Conservation (phyloP, 35 echinoderm and acorn worm species). For the Diadema setosum region DNA sequence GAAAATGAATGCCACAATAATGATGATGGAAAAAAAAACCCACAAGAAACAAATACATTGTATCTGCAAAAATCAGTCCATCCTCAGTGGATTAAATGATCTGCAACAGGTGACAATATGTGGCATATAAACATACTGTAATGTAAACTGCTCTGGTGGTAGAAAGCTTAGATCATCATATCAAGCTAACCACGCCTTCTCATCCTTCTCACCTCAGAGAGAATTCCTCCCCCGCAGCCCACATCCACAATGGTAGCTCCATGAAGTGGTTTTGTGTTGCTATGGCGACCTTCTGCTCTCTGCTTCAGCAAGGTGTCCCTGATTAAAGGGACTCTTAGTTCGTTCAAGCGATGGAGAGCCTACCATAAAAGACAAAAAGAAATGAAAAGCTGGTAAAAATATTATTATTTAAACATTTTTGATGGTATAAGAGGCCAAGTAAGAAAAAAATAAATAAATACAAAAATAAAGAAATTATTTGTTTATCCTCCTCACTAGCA, state of each 20-base stretch:
- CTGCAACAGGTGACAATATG: too few species aligned
- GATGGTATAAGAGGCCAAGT: neutral
- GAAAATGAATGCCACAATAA: too few species aligned
- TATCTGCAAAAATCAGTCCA: too few species aligned
- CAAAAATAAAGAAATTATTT: neutral
- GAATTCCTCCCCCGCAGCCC: slow-evolving; percentile 91
- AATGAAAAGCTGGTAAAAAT: neutral
- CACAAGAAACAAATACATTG: too few species aligned
- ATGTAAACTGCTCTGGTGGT: too few species aligned
- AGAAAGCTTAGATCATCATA: too few species aligned
- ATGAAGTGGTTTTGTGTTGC: slow-evolving; percentile 37
- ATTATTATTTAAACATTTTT: neutral
- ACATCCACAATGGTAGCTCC: slow-evolving; percentile 81
- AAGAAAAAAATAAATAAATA: neutral
- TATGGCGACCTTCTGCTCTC: neutral
- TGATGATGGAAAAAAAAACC: too few species aligned
- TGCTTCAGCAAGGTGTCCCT: slow-evolving; percentile 50
- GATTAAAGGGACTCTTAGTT: slow-evolving; percentile 80
- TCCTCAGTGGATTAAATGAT: too few species aligned
- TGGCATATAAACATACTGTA: too few species aligned
- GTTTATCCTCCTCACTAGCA: neutral
- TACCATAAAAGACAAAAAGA: neutral
- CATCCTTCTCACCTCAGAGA: slow-evolving; percentile 94
- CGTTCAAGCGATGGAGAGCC: slow-evolving; percentile 72
- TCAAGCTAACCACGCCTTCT: too few species aligned